Evolutionary conservation across 2,113 vertebrate genomes (phyloP).

Genomic region (Collichthys lucidus): DNA sequence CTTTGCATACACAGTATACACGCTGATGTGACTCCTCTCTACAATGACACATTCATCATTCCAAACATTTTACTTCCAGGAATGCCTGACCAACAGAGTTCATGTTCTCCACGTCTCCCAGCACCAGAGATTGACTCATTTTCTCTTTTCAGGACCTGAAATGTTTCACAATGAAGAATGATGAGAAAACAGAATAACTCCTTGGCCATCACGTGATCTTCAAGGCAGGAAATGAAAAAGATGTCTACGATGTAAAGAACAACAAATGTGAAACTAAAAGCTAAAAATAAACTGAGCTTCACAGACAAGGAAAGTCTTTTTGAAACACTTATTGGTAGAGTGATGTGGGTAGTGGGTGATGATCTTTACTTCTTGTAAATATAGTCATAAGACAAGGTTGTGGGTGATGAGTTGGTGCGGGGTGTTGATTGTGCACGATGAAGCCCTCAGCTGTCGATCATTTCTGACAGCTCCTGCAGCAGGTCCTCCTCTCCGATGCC

Average conservation of each 20-base stretch:
- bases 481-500: slow-evolving; percentile 94
- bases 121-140: background rate
- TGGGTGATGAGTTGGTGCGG: background rate
- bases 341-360: background rate
- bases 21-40: slow-evolving; percentile 41
- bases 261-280: slow-evolving; percentile 9
- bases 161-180: background rate
- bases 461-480: slow-evolving; percentile 94
- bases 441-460: slow-evolving; percentile 90
- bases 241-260: slow-evolving; percentile 3
- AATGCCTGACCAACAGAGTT: background rate
- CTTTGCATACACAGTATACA: slow-evolving; percentile 82
- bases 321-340: background rate
- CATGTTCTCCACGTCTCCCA: background rate
- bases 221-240: slow-evolving; percentile 4
- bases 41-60: slow-evolving; percentile 22
- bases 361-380: slow-evolving; percentile 5
- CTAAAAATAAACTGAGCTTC: slow-evolving; percentile 12
- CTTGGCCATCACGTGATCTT: background rate
- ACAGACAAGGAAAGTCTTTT: background rate
- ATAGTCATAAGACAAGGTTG: background rate
- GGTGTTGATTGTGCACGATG: background rate
- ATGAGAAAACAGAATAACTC: slow-evolving; percentile 5
- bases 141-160: slow-evolving; percentile 5
- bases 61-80: background rate